These are phyloP conservation scores for Myanophis thanlyinensis DNA, from an alignment of 2,113 vertebrate species.

Conservation along the genomic window DNA sequence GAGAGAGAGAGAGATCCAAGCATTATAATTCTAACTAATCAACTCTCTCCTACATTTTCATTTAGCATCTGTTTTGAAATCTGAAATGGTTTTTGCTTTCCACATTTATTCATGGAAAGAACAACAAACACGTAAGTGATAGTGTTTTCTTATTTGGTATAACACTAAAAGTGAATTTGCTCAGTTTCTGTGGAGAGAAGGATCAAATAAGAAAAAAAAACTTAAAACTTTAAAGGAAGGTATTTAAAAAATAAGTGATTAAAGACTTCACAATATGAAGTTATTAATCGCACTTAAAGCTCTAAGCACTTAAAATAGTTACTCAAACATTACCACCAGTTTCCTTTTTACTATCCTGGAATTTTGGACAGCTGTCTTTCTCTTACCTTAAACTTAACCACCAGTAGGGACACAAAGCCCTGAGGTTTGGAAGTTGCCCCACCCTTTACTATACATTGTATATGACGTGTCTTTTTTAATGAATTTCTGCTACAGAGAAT, in stretches of 20 bases:
- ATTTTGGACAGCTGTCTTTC: slow-evolving; percentile 48
- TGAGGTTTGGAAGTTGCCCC: slow-evolving; percentile 69
- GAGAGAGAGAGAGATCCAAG: neutral
- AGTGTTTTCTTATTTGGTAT: slow-evolving; percentile 23
- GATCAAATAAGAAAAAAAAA: slow-evolving; percentile 35
- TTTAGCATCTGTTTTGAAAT: slow-evolving; percentile 31
- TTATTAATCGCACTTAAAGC: slow-evolving; percentile 81
- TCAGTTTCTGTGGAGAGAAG: slow-evolving; percentile 25
- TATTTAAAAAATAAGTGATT: slow-evolving; percentile 58
- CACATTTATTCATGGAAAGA: slow-evolving; percentile 6
- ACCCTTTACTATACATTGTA: slow-evolving; percentile 50
- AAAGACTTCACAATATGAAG: slow-evolving; percentile 66
- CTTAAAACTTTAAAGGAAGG: slow-evolving; percentile 38
- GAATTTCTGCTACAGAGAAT: slow-evolving; percentile 64
- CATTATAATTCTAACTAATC: slow-evolving; percentile 18
- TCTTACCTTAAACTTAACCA: slow-evolving; percentile 59
- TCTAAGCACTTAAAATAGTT: slow-evolving; percentile 74
- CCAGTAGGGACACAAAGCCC: slow-evolving; percentile 67
- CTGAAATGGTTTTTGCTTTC: slow-evolving; percentile 22
- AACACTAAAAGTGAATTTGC: slow-evolving; percentile 27
- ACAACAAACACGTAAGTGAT: neutral
- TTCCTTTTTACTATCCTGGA: neutral
- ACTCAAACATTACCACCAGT: slow-evolving; percentile 39
- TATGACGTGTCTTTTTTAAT: slow-evolving; percentile 51
- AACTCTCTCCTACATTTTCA: slow-evolving; percentile 40